Evolutionary conservation across 1,140 invertebrate genomes (phyloP).

Genomic region (Tetraneura akinire): DNA sequence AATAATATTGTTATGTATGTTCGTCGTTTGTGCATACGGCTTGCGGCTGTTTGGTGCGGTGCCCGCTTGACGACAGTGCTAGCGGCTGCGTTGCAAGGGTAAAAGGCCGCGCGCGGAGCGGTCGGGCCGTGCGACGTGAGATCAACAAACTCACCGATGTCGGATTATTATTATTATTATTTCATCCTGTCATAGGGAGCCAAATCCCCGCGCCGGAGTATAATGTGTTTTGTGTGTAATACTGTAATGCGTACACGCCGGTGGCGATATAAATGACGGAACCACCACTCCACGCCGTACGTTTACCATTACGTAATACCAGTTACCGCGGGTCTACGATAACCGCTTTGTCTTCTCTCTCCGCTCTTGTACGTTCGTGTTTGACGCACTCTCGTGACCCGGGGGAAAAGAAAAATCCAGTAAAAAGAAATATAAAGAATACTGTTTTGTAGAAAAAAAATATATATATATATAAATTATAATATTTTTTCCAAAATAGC

Average conservation of each 20-base stretch:
- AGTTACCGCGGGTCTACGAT: slow-evolving; percentile 22
- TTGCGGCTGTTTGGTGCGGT: neutral
- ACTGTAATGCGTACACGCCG: no score
- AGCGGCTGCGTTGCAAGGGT: slow-evolving; percentile 26
- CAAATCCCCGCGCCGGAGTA: neutral
- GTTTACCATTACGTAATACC: slow-evolving; percentile 34
- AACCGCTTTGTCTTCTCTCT: slow-evolving; percentile 20
- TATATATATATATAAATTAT: no score
- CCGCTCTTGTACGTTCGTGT: neutral
- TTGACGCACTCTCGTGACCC: neutral
- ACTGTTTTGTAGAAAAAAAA: no score
- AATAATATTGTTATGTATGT: no score
- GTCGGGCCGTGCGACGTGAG: slow-evolving; percentile 1
- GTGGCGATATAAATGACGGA: neutral
- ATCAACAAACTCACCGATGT: slow-evolving; percentile 46
- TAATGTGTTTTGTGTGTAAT: no score
- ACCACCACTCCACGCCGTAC: neutral
- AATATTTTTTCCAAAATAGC: no score
- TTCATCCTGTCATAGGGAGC: neutral
- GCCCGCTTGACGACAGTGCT: neutral
- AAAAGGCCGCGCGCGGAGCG: slow-evolving; percentile 24
- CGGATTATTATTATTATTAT: slow-evolving; percentile 30
- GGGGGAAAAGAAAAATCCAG: no score
- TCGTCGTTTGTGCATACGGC: neutral
- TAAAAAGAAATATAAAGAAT: no score